These are phyloP conservation scores for Oceanodroma leucorhoa DNA, from an alignment of 2,797 vertebrate genomes.

Conservation along the genomic window DNA sequence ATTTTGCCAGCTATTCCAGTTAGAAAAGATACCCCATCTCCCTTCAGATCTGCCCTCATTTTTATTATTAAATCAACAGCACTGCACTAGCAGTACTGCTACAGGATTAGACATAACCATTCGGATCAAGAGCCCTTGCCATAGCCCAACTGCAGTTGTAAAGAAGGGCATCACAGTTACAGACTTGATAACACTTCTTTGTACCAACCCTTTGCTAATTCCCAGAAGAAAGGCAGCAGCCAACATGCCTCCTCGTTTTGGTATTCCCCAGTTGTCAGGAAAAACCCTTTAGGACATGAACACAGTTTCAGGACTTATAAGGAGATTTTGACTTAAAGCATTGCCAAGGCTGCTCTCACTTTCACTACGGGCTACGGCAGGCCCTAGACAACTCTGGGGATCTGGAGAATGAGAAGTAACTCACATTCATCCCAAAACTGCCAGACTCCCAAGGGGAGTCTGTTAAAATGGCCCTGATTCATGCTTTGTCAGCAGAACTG, in stretches of 20 bases:
- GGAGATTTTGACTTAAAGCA: not conserved
- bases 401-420: not conserved
- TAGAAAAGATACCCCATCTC: not conserved
- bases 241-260: not conserved
- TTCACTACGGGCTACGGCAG: not conserved
- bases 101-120: not conserved
- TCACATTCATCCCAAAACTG: not conserved
- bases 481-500: not conserved
- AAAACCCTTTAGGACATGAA: not conserved
- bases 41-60: not conserved
- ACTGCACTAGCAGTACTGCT: not conserved
- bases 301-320: not conserved
- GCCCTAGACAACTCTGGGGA: not conserved
- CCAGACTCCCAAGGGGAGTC: not conserved
- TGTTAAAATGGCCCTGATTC: not conserved
- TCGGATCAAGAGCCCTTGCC: fast-evolving
- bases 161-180: not conserved
- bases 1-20: not conserved
- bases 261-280: not conserved
- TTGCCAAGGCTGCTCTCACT: not conserved
- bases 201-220: not conserved
- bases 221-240: not conserved
- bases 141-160: not conserved
- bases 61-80: not conserved
- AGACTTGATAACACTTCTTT: not conserved